Base-by-base conservation (phyloP, 37 sponge, comb jelly and placozoan species). In the Oopsacas minuta region DNA sequence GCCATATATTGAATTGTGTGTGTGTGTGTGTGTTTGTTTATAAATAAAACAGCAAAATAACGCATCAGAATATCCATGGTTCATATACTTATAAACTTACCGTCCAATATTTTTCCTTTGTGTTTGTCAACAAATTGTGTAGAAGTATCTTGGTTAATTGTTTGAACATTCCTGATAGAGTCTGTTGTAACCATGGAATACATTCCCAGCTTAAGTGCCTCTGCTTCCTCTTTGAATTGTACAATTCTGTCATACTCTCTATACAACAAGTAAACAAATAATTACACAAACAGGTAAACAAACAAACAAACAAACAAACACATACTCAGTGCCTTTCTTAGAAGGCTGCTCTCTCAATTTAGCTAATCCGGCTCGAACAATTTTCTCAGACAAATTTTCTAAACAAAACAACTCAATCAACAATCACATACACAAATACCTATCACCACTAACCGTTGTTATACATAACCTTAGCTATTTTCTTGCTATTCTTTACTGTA, bases 121-220 rank as follows among this genome's bases (percentile, higher is more conserved):
- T 95, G 86, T 52, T 88, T 88, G 37, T 93, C 92, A 53, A 91
- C 92, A 88, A 91, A 90, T 12, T 88, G 84, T 38, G 87, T 82
- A 25, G 89, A 83, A 49, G 91, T 91, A 5, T 91, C 89, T 37
- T 89, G 52, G 22, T 8, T 86, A 92, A 61, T 10, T 25, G 22
- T 32, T 25, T 10, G 28, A 20, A 61, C 75, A 61, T 61, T 61
- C 75, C 75, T 61, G 75, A 61, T 34, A 32, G 75, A 61, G 30
- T 61, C 75, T 61, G 20, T 10, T 25, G 75, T 61, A 32, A 34
- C 1, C 7, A 25, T 3, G 20, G 28, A 10, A 12, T 61, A 61
- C 20, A 61, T 3, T 61, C 75, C 75, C 30, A 61, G 28, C 75
- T 61, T 61, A 25, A 20, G 75, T 3, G 28, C 5, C 22, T 61